phyloP scores from a whole-genome alignment of 2,113 vertebrate species.

The Coryphaenoides rupestris region DNA sequence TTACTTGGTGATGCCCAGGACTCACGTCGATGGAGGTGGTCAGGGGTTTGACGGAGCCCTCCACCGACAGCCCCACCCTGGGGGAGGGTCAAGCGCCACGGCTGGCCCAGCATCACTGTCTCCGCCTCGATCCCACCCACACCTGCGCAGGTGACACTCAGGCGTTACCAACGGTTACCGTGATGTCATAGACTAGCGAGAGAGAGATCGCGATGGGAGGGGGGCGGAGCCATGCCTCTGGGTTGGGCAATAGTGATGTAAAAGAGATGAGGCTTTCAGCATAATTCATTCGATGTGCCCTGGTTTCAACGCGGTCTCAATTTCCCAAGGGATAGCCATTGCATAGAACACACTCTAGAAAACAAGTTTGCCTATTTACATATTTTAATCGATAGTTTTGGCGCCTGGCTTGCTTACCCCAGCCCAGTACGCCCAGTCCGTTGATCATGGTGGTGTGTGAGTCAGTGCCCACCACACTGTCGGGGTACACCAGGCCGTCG shows the following conservation, averaged over 20 bases:
- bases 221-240: too few species aligned
- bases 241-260: too few species aligned
- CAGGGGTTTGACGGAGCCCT: constrained; percentile 79
- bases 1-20: constrained; percentile 93
- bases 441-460: constrained; percentile 97
- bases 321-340: background rate
- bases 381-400: too few species aligned
- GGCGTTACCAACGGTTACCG: background rate
- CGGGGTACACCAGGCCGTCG: constrained; percentile 82
- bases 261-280: too few species aligned
- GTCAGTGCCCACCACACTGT: constrained; percentile 94
- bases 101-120: constrained; percentile 93
- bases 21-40: constrained; percentile 93
- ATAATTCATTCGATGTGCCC: too few species aligned
- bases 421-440: constrained; percentile 92
- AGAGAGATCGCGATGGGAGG: too few species aligned
- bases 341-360: too few species aligned
- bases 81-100: constrained; percentile 81
- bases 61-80: constrained; percentile 90
- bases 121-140: constrained; percentile 94
- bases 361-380: too few species aligned
- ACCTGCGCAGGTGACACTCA: constrained; percentile 63
- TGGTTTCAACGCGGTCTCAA: too few species aligned
- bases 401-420: too few species aligned
- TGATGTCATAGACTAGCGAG: too few species aligned